phyloP scores from a whole-genome alignment of 2,888 invertebrate species.

The Helobdella robusta region DNA sequence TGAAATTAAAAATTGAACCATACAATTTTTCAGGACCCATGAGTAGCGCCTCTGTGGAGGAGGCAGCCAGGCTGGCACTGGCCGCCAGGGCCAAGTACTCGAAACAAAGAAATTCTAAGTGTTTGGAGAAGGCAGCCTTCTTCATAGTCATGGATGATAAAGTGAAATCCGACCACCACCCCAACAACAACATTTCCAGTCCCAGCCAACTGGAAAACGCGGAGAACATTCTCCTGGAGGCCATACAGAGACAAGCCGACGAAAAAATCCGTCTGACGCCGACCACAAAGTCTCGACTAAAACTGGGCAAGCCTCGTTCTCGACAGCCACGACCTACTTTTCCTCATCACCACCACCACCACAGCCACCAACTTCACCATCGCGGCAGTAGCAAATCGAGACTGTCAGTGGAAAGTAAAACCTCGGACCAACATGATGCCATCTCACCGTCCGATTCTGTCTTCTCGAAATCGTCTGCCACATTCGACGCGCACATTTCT shows the following conservation, averaged over 20 bases:
- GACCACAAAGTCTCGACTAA: neutral
- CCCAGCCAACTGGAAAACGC: constrained; percentile 19
- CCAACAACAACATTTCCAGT: constrained; percentile 12
- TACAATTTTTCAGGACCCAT: too few species aligned
- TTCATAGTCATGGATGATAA: constrained; percentile 25
- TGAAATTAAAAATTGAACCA: too few species aligned
- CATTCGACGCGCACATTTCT: neutral
- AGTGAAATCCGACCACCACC: constrained; percentile 2
- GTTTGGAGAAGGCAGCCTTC: constrained; percentile 26
- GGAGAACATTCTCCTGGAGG: constrained; percentile 12
- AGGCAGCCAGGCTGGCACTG: constrained; percentile 27
- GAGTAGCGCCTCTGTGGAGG: too few species aligned
- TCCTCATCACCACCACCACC: neutral
- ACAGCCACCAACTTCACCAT: neutral
- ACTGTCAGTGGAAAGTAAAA: constrained; percentile 4
- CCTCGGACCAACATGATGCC: neutral
- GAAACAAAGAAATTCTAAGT: constrained; percentile 17
- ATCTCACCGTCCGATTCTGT: constrained; percentile 4
- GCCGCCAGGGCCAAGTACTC: constrained; percentile 27
- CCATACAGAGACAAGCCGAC: neutral
- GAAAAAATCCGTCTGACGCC: constrained; percentile 9
- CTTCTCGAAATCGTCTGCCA: neutral
- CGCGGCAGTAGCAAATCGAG: neutral
- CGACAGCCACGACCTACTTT: neutral
- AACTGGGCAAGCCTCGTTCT: neutral